These are phyloP conservation scores for Cyclophora albipunctata DNA, from an alignment of 2,888 invertebrate genomes.

Conservation along the genomic window DNA sequence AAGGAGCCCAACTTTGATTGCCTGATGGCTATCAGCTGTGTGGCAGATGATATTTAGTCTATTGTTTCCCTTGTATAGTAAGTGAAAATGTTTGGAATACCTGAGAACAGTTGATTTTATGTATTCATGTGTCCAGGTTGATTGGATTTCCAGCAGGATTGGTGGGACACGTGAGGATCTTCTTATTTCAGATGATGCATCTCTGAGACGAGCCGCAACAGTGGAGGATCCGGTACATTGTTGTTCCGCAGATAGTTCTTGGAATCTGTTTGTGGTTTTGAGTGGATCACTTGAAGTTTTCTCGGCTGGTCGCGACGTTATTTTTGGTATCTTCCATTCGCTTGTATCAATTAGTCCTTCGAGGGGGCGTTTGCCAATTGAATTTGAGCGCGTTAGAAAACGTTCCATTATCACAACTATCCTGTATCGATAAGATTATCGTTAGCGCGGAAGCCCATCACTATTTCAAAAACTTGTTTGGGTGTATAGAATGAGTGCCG, in stretches of 20 bases:
- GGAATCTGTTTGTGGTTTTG: not conserved
- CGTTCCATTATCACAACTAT: too few relatives aligned
- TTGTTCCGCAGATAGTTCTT: too few relatives aligned
- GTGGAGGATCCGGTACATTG: too few relatives aligned
- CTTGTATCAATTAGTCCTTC: not conserved
- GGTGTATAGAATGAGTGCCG: too few relatives aligned
- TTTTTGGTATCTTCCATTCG: constrained; percentile 3
- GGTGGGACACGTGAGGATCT: constrained; percentile 3
- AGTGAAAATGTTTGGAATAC: constrained; percentile 3
- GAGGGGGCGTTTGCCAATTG: constrained; percentile 2
- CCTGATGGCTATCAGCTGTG: constrained; percentile 3
- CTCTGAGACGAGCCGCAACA: too few relatives aligned
- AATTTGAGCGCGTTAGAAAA: not conserved
- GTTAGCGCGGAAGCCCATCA: too few relatives aligned
- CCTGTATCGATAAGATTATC: too few relatives aligned
- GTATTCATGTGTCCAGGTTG: constrained; percentile 5
- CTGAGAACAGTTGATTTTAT: constrained; percentile 1
- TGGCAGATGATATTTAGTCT: constrained; percentile 4
- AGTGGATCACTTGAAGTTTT: not conserved
- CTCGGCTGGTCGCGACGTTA: not conserved
- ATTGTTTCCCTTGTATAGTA: constrained; percentile 7
- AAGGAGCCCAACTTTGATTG: constrained; percentile 2
- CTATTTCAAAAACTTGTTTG: too few relatives aligned
- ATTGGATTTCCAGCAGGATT: constrained; percentile 1
- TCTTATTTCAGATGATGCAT: too few relatives aligned